phyloP scores from a whole-genome alignment of 1,140 invertebrate genomes.

The Myzus persicae region DNA sequence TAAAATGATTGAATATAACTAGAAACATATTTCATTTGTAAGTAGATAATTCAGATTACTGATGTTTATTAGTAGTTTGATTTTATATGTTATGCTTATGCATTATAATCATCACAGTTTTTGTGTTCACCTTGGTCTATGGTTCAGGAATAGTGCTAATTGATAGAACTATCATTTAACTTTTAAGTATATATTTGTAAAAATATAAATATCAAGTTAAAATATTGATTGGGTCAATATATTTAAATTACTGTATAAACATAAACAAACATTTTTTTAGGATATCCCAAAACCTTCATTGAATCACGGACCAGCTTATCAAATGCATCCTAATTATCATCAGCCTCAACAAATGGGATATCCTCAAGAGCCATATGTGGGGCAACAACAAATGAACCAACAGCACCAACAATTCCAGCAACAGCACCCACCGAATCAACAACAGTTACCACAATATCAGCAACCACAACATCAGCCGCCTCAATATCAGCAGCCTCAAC shows the following conservation, averaged over 20 bases:
- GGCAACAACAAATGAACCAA: constrained; percentile 52
- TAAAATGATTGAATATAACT: too few species aligned
- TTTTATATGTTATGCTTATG: too few species aligned
- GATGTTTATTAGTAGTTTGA: too few species aligned
- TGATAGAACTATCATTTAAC: too few species aligned
- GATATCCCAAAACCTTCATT: constrained; percentile 59
- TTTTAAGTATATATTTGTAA: too few species aligned
- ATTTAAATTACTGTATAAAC: neutral
- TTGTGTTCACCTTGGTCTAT: too few species aligned
- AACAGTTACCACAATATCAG: constrained; percentile 59
- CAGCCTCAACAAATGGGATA: constrained; percentile 61
- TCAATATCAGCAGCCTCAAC: constrained; percentile 45
- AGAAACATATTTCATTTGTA: too few species aligned
- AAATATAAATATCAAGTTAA: too few species aligned
- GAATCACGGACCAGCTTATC: constrained; percentile 58
- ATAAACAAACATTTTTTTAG: constrained; percentile 55
- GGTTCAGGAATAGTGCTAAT: too few species aligned
- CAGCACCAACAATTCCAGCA: constrained; percentile 59
- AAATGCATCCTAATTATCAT: constrained; percentile 61
- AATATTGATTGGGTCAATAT: too few species aligned
- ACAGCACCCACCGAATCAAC: constrained; percentile 56
- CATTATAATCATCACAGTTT: too few species aligned
- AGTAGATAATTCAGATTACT: too few species aligned
- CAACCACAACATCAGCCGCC: constrained; percentile 61
- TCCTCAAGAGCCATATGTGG: constrained; percentile 60